Conservation (phyloP, 2,888 invertebrate genomes). For the Atrina japonica region DNA sequence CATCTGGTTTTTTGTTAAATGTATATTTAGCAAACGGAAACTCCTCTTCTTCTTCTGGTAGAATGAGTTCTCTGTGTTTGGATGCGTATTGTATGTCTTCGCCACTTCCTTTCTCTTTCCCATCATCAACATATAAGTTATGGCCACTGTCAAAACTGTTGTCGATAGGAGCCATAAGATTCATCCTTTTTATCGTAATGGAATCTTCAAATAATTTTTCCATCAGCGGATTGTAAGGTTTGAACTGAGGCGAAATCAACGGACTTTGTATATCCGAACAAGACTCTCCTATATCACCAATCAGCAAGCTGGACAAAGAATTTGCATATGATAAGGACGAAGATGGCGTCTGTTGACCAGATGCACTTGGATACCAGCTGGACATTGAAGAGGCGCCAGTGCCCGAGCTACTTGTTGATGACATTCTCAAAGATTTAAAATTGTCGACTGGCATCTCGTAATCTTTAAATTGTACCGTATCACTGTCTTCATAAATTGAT, state of each 20-base stretch:
- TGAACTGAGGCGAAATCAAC: background rate
- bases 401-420: constrained; percentile 16
- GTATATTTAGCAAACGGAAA: constrained; percentile 63
- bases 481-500: too few relatives aligned
- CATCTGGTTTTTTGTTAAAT: constrained; percentile 60
- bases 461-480: background rate
- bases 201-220: constrained; percentile 35
- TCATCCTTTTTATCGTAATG: constrained; percentile 4
- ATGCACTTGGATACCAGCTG: background rate
- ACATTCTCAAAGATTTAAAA: background rate
- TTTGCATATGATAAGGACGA: constrained; percentile 12
- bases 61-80: constrained; percentile 55
- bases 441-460: background rate
- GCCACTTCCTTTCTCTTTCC: background rate
- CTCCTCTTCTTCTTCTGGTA: constrained; percentile 68
- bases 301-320: constrained; percentile 28
- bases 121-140: background rate
- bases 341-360: constrained; percentile 8
- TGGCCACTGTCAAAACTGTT: background rate
- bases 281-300: background rate
- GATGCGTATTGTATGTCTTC: constrained; percentile 4
- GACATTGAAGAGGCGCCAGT: constrained; percentile 24
- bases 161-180: constrained; percentile 4
- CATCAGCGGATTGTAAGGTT: constrained; percentile 23
- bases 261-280: constrained; percentile 5